Conservation (phyloP, 2,888 invertebrate species). For the Macrophya alboannulata region DNA sequence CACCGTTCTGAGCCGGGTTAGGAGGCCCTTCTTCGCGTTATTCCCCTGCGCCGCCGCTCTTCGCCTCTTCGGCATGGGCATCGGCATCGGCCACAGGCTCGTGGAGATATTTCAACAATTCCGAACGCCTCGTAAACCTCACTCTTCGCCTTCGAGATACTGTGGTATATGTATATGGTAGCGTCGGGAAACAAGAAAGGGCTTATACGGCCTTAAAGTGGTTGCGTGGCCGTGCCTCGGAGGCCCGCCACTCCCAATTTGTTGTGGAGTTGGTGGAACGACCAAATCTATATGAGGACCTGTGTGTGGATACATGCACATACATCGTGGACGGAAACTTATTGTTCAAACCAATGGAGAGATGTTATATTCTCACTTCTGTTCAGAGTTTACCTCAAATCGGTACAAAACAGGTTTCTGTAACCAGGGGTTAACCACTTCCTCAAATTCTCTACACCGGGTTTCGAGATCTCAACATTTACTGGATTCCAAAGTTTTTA, state of each 20-base stretch:
- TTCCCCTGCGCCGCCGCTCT: not conserved
- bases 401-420: constrained; percentile 11
- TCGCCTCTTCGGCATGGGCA: not conserved
- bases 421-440: constrained; percentile 21
- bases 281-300: constrained; percentile 23
- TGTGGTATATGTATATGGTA: constrained; percentile 55
- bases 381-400: constrained; percentile 4
- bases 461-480: not conserved
- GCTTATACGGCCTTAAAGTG: constrained; percentile 59
- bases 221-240: constrained; percentile 52
- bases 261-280: constrained; percentile 53
- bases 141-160: constrained; percentile 50
- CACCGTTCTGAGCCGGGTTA: not conserved
- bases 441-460: not conserved
- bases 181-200: constrained; percentile 62
- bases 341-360: not conserved
- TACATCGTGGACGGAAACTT: not conserved
- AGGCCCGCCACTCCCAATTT: constrained; percentile 56
- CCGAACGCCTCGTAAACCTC: constrained; percentile 64
- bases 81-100: constrained; percentile 36
- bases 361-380: constrained; percentile 2
- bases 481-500: not conserved
- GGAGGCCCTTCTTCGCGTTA: constrained; percentile 40
- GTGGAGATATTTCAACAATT: constrained; percentile 64
- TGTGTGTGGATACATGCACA: not conserved